These are phyloP conservation scores for Sipha maydis DNA, from an alignment of 2,888 invertebrate genomes.

Conservation along the genomic window DNA sequence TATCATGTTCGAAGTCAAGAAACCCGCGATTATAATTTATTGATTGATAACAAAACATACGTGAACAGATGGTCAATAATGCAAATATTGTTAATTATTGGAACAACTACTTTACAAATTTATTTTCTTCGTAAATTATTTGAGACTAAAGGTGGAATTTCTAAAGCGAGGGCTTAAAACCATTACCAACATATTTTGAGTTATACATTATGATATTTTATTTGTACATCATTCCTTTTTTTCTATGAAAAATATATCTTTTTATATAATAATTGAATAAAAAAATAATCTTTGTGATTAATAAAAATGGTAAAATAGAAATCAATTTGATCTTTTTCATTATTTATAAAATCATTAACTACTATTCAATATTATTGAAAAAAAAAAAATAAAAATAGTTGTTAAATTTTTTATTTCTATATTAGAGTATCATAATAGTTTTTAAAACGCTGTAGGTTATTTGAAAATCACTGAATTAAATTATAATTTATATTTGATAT, in stretches of 20 bases:
- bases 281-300: slow-evolving; percentile 42
- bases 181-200: background rate
- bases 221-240: slow-evolving; percentile 36
- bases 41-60: slow-evolving; percentile 84
- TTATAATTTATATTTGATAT: too few relatives aligned
- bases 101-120: slow-evolving; percentile 83
- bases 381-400: too few relatives aligned
- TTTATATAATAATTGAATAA: slow-evolving; percentile 9
- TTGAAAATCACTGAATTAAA: too few relatives aligned
- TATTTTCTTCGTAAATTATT: slow-evolving; percentile 91
- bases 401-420: too few relatives aligned
- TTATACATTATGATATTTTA: slow-evolving; percentile 20
- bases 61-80: slow-evolving; percentile 89
- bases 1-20: slow-evolving; percentile 83
- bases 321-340: background rate
- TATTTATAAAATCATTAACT: background rate
- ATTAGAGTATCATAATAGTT: too few relatives aligned
- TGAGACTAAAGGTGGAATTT: slow-evolving; percentile 66
- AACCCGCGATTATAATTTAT: slow-evolving; percentile 82
- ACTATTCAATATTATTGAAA: too few relatives aligned
- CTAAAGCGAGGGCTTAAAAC: slow-evolving; percentile 48
- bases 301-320: slow-evolving; percentile 44
- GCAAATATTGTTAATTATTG: slow-evolving; percentile 84
- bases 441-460: too few relatives aligned
- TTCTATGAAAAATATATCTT: background rate